phyloP scores from a whole-genome alignment of 2,113 vertebrate species.

The Brevimyrus niger region DNA sequence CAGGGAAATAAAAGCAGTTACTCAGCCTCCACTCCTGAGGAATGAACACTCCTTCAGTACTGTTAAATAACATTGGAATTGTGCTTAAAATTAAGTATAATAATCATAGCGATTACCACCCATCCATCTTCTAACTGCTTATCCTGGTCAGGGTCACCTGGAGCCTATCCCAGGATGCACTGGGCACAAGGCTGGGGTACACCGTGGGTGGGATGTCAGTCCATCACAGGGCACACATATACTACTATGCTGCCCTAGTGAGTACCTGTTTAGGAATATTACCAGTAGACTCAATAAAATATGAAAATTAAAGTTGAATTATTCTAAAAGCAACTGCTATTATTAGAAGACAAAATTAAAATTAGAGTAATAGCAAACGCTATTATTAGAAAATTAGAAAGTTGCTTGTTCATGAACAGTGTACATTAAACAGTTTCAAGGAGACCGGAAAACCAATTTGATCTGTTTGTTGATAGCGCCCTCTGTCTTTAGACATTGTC shows the following conservation, averaged over 20 bases:
- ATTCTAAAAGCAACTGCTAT: not conserved
- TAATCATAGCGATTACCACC: not conserved
- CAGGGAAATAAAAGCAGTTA: not conserved
- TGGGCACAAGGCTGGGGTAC: not conserved
- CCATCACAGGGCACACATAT: not conserved
- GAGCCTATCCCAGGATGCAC: not conserved
- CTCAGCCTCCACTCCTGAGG: not conserved
- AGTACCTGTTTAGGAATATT: not conserved
- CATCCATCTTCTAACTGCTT: not conserved
- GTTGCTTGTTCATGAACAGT: not conserved
- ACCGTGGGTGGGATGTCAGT: not conserved
- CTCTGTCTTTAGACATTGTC: conserved; percentile 42
- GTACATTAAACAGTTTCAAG: not conserved
- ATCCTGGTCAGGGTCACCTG: not conserved
- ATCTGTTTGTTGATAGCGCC: conserved; percentile 46
- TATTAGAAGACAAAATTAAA: not conserved
- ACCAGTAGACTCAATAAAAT: not conserved
- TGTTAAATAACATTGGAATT: not conserved
- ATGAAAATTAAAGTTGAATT: not conserved
- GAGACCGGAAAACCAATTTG: not conserved
- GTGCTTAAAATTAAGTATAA: not conserved
- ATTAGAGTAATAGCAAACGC: too few relatives aligned
- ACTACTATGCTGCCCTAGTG: not conserved
- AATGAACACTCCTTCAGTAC: not conserved
- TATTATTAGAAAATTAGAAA: not conserved